Conservation (phyloP, 2,888 invertebrate species). For the Rhopalosiphum nymphaeae region DNA sequence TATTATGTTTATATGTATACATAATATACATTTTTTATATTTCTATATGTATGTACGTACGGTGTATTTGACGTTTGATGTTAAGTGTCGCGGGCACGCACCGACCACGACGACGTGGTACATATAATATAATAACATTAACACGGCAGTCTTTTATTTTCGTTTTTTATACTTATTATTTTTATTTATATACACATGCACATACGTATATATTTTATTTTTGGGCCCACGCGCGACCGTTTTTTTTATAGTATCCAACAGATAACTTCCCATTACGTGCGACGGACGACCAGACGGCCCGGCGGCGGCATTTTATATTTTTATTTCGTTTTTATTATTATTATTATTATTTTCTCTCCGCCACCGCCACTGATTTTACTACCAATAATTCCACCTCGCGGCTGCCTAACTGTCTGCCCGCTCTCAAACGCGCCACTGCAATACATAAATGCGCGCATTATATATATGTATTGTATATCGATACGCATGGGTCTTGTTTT, state of each 20-base stretch:
- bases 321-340: constrained; percentile 12
- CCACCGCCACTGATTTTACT: constrained; percentile 46
- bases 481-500: background rate
- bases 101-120: constrained; percentile 15
- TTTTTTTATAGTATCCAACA: background rate
- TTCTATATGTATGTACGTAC: background rate
- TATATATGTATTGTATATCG: background rate
- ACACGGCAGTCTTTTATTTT: constrained; percentile 29
- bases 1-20: background rate
- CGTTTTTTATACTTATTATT: constrained; percentile 34
- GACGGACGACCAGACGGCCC: background rate
- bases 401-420: background rate
- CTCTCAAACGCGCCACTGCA: background rate
- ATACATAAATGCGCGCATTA: background rate
- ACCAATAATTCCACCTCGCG: constrained; percentile 55
- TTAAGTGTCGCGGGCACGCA: constrained; percentile 63
- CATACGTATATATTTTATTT: constrained; percentile 12
- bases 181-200: background rate
- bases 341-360: background rate
- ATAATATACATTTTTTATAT: background rate
- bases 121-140: background rate
- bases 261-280: background rate
- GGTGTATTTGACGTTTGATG: constrained; percentile 52
- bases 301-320: constrained; percentile 36
- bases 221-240: constrained; percentile 52